Base-by-base conservation (phyloP, 2,888 invertebrate genomes). In the Temnothorax unifasciatus region DNA sequence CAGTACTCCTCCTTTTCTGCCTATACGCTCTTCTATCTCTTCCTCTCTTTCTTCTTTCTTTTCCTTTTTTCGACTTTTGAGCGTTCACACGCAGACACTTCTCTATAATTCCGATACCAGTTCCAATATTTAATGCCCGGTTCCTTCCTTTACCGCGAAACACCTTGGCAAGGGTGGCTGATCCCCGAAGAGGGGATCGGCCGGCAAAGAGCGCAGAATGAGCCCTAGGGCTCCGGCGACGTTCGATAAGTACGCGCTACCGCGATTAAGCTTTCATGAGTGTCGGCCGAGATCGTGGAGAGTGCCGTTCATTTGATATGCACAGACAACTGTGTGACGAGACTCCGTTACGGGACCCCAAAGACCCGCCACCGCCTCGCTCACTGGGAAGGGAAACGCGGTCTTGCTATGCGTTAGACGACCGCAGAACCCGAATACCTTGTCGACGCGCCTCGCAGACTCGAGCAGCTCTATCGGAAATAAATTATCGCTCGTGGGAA, bases 321-420 rank as follows among this genome's bases (percentile, higher is more conserved):
- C 93, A 94, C 93, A 93, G 93, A 94, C 94, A 93, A 93, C 92
- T 89, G 92, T 93, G 93, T 93, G 93, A 94, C 93, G 92, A 93
- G 93, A 94, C 93, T 93, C 91, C 87, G 92, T 93, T 93, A 93
- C 91, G 86, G 90, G 88, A 64, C 71, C 79, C 73, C 75, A 61
- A 66, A 66, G 73, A 52, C 75, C 71, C 63, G 34, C 63, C 63
- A 11, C 61, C 44, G 64, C 66, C 25, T 73, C 57, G 29, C 47
- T 34, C 38, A 9, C 11, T n/a, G 71, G 25, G 41, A 82, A 81
- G 87, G 64, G 73, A 74, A 77, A 83, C 66, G 76, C 82, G 84
- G 74, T 88, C 88, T 92, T 90, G 87, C 90, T 88, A 89, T 89
- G 91, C 90, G 91, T 69, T 38, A 69, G 81, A 85, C 85, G 86